phyloP scores from a whole-genome alignment of 1,140 invertebrate genomes.

The Drosophila yakuba region DNA sequence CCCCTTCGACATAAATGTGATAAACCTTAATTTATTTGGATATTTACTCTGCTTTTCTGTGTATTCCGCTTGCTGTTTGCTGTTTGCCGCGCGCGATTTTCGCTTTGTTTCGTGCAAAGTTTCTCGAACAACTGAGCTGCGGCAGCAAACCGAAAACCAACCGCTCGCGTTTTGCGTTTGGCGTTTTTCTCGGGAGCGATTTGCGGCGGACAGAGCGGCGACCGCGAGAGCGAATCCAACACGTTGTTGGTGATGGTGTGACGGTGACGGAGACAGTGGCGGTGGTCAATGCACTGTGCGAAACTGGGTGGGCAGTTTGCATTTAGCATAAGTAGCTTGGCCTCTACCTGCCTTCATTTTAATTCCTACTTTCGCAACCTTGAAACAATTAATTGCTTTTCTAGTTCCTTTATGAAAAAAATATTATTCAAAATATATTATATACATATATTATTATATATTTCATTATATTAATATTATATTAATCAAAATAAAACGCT shows the following conservation, averaged over 20 bases:
- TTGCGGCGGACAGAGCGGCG: slow-evolving; percentile 16
- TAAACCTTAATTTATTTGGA: slow-evolving; percentile 26
- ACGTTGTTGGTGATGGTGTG: slow-evolving; percentile 1
- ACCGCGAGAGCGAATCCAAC: slow-evolving; percentile 37
- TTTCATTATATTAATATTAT: no score
- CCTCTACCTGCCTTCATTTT: no score
- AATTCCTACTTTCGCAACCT: no score
- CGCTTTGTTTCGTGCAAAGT: slow-evolving; percentile 67
- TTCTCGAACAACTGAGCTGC: slow-evolving; percentile 70
- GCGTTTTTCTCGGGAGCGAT: slow-evolving; percentile 26
- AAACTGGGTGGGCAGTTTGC: background rate
- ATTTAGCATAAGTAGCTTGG: no score
- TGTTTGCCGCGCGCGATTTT: slow-evolving; percentile 43
- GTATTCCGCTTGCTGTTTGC: slow-evolving; percentile 24
- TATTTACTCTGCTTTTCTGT: slow-evolving; percentile 66
- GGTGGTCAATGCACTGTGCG: slow-evolving; percentile 9
- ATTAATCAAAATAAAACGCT: no score
- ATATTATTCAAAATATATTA: no score
- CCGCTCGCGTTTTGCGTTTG: slow-evolving; percentile 14
- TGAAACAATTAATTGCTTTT: no score
- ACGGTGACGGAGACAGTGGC: background rate
- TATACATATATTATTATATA: no score
- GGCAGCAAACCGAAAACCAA: slow-evolving; percentile 50
- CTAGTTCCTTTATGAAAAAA: no score
- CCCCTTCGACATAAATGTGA: background rate